Evolutionary conservation across 2,888 invertebrate species (phyloP).

Genomic region (Xanthostigma xanthostigma): DNA sequence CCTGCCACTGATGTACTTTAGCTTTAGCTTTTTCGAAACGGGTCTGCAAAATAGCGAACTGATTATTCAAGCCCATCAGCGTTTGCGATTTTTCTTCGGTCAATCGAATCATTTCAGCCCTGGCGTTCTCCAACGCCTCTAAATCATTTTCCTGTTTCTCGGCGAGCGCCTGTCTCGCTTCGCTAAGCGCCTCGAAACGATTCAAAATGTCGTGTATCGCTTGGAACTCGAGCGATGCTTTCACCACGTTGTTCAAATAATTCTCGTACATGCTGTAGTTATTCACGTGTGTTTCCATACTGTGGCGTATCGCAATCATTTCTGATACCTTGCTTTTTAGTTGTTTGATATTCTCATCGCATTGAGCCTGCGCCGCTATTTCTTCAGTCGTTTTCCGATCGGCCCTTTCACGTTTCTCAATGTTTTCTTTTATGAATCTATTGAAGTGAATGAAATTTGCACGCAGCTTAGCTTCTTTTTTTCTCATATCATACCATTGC

Average conservation of each 20-base stretch:
- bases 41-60: slow-evolving; percentile 41
- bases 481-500: slow-evolving; percentile 38
- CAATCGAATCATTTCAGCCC: slow-evolving; percentile 39
- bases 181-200: slow-evolving; percentile 45
- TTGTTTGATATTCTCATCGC: slow-evolving; percentile 35
- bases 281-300: slow-evolving; percentile 40
- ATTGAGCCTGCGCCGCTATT: slow-evolving; percentile 30
- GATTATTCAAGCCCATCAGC: slow-evolving; percentile 47
- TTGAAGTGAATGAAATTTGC: slow-evolving; percentile 46
- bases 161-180: slow-evolving; percentile 38
- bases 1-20: slow-evolving; percentile 44
- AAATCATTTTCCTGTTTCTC: slow-evolving; percentile 39
- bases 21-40: slow-evolving; percentile 42
- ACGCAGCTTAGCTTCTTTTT: slow-evolving; percentile 35
- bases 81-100: slow-evolving; percentile 45
- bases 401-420: slow-evolving; percentile 46
- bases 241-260: slow-evolving; percentile 40
- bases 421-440: slow-evolving; percentile 47
- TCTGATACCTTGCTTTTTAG: slow-evolving; percentile 31
- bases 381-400: slow-evolving; percentile 41
- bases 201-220: slow-evolving; percentile 45
- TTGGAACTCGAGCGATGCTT: slow-evolving; percentile 37
- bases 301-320: slow-evolving; percentile 33
- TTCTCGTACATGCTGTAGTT: slow-evolving; percentile 44
- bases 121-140: slow-evolving; percentile 38